Evolutionary conservation across 92 coral and sea anemone genomes (phyloP).

Genomic region (Zoanthus gigantus): DNA sequence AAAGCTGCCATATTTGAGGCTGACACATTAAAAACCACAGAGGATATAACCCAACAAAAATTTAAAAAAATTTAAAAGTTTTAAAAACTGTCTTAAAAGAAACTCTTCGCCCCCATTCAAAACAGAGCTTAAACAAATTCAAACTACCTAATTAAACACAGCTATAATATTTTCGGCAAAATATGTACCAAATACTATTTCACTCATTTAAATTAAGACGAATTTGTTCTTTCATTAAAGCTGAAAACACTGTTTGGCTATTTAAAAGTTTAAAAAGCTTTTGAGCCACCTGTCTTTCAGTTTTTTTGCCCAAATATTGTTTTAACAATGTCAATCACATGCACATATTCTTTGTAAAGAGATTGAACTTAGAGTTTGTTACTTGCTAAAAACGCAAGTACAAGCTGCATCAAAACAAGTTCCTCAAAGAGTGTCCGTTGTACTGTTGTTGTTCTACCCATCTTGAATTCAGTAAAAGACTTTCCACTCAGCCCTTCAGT

Average conservation of each 20-base stretch:
- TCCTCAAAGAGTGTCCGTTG: no score
- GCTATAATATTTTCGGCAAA: neutral
- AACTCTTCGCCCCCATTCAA: neutral
- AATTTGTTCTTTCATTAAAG: neutral
- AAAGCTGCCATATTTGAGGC: no score
- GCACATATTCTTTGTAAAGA: conserved; percentile 59
- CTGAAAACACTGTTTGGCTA: conserved; percentile 47
- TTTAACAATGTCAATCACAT: conserved; percentile 38
- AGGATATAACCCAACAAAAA: no score
- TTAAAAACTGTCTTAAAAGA: neutral
- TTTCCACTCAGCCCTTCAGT: no score
- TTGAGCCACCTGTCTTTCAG: conserved; percentile 55
- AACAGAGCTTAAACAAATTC: neutral
- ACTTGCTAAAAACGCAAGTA: no score
- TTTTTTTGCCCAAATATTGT: conserved; percentile 55
- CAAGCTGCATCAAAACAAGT: no score
- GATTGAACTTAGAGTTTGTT: conserved; percentile 51
- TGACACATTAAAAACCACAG: no score
- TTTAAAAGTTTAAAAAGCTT: conserved; percentile 54
- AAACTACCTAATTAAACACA: neutral
- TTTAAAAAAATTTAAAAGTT: no score
- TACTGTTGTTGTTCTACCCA: no score
- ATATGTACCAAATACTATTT: neutral
- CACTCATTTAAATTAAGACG: conserved; percentile 32
- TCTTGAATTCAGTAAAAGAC: no score